These are phyloP conservation scores for Cacajao melanocephalus DNA, from an alignment of 2,797 vertebrate species.

Conservation along the genomic window DNA sequence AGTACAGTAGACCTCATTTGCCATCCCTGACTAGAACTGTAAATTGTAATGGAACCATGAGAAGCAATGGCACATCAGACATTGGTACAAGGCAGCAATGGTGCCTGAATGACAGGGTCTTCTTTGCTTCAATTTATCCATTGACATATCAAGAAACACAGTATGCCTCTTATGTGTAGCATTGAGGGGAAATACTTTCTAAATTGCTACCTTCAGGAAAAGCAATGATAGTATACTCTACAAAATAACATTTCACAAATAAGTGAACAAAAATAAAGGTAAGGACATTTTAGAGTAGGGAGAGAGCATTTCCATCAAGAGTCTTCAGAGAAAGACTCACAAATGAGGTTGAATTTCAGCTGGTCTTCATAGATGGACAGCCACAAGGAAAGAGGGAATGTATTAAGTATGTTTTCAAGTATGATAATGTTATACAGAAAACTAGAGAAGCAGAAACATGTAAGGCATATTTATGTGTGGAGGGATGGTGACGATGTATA, in stretches of 20 bases:
- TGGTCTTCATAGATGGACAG: background rate
- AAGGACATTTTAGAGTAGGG: background rate
- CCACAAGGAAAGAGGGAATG: background rate
- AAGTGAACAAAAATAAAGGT: background rate
- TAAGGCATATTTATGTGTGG: background rate
- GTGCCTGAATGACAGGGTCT: background rate
- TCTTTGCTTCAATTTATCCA: background rate
- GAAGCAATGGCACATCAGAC: background rate
- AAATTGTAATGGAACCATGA: background rate
- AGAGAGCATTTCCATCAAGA: background rate
- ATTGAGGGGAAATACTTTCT: background rate
- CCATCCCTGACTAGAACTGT: background rate
- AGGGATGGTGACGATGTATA: background rate
- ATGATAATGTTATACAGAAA: background rate
- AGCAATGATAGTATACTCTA: background rate
- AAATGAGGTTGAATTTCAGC: background rate
- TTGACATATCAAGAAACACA: background rate
- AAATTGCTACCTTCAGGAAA: background rate
- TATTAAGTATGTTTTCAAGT: background rate
- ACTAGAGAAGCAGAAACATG: background rate
- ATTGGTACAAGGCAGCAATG: background rate
- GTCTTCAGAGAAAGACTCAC: background rate
- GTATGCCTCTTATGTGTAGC: background rate
- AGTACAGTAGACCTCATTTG: background rate
- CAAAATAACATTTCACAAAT: background rate